A percentile compares a stretch with the other conserved stretches of the same genome.
Conservation (phyloP, 2,113 vertebrate species). For the Myotis yumanensis region DNA sequence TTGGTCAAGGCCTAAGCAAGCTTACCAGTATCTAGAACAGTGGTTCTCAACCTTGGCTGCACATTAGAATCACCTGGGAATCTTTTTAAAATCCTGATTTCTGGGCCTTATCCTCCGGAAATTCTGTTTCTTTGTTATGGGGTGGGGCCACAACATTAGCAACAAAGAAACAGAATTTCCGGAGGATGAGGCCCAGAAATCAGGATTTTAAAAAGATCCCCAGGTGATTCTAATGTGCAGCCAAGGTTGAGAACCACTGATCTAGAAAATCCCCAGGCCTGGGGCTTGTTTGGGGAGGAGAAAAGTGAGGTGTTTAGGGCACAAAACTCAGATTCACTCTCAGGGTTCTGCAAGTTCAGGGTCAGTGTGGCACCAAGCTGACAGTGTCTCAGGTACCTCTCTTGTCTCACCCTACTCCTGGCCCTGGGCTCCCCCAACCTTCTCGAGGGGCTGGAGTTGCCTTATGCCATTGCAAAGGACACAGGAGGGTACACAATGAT, state of each 20-base stretch:
- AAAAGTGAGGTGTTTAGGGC: not conserved
- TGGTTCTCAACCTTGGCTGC: no score
- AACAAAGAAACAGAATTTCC: no score
- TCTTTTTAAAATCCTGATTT: no score
- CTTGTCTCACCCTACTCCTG: not conserved
- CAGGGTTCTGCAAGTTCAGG: not conserved
- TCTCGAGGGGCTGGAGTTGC: not conserved
- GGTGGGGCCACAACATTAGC: no score
- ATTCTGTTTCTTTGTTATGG: no score
- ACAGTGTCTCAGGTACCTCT: not conserved
- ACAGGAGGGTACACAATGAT: not conserved
- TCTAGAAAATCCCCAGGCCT: not conserved
- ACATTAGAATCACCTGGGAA: no score
- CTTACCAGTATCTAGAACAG: not conserved
- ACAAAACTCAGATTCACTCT: not conserved
- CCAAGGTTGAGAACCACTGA: no score
- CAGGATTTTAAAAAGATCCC: no score
- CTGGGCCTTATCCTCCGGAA: no score
- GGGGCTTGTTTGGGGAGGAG: not conserved
- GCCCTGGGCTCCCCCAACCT: not conserved
- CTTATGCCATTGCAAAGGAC: not conserved
- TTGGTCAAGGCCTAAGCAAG: not conserved
- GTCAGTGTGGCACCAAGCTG: not conserved
- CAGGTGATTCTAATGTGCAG: no score
- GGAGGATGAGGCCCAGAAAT: no score